Base-by-base conservation (phyloP, 2,113 vertebrate species). In the Phrynosoma blainvillii region DNA sequence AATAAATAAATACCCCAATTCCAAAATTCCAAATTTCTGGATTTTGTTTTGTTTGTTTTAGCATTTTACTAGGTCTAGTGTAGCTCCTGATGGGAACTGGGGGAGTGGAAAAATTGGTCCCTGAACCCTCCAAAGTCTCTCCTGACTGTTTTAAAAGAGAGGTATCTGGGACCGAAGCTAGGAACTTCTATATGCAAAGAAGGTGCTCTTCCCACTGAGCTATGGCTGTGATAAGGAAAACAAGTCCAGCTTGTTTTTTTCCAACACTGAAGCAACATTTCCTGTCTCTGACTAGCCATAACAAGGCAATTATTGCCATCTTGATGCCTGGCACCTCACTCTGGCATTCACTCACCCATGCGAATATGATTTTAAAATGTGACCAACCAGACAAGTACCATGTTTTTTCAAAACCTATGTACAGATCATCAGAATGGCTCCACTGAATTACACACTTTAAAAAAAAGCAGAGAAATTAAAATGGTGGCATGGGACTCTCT, bases 291-390 rank as follows among this genome's bases (percentile, higher is more conserved):
- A 56, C 7, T 56, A 25, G 13, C 65, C 3, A 8, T 21, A 42
- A 74, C 2, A 59, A 79, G 84, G n/a, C 8, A 79, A 87, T 56
- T 54, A 42, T 83, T 36, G 36, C 36, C 36, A 36, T 36, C 36
- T 1, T 36, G 36, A 36, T 36, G 36, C 36, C 36, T 36, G 36
- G 88, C 89, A 71, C 82, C 78, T 81, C 47, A 8, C 73, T 86
- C 91, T 68, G 91, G 86, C 91, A 93, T 88, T 88, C 73, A 84
- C 0, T 71, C 73, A 62, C 54, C 71, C 30, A 84, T 82, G 75
- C 18, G 1, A 92, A 90, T 78, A 65, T 80, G 80, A 36, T 79
- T 82, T 84, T 91, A 71, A 84, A 82, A 87, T 83, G 80, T 83
- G 36, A 0, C 27, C n/a, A 73, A 73, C 0, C 81, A 84, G 59